Conservation (phyloP, 2,113 vertebrate species). For the Nettapus auritus region DNA sequence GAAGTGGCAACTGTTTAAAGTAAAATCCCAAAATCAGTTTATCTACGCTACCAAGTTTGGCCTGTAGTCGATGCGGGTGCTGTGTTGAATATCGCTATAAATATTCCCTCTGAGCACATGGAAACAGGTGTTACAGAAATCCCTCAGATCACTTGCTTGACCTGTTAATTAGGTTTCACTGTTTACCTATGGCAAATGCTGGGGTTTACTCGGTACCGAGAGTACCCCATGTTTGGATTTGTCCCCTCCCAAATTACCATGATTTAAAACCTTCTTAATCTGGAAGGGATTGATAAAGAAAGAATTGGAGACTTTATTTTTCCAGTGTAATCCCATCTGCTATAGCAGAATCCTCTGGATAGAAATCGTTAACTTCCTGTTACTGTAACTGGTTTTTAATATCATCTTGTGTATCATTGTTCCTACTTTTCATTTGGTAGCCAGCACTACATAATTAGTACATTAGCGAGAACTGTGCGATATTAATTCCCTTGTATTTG, state of each 20-base stretch:
- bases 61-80: neutral
- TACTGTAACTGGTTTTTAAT: slow-evolving; percentile 43
- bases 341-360: slow-evolving; percentile 53
- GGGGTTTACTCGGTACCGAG: neutral
- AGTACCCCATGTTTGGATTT: neutral
- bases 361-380: slow-evolving; percentile 46
- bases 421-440: slow-evolving; percentile 45
- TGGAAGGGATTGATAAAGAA: slow-evolving; percentile 28
- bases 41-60: neutral
- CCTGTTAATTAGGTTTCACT: slow-evolving; percentile 70
- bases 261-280: slow-evolving; percentile 44
- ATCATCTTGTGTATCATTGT: slow-evolving; percentile 24
- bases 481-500: slow-evolving; percentile 52
- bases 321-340: slow-evolving; percentile 42
- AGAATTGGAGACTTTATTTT: slow-evolving; percentile 35
- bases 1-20: neutral
- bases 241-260: slow-evolving; percentile 16
- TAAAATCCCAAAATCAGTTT: slow-evolving; percentile 12
- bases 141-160: slow-evolving; percentile 47
- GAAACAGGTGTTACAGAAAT: slow-evolving; percentile 66
- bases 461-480: neutral
- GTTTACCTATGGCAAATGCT: slow-evolving; percentile 66
- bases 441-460: slow-evolving; percentile 30
- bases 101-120: neutral
- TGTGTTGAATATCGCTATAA: neutral